These are phyloP conservation scores for Brevimyrus niger DNA, from an alignment of 2,113 vertebrate species.

Conservation along the genomic window DNA sequence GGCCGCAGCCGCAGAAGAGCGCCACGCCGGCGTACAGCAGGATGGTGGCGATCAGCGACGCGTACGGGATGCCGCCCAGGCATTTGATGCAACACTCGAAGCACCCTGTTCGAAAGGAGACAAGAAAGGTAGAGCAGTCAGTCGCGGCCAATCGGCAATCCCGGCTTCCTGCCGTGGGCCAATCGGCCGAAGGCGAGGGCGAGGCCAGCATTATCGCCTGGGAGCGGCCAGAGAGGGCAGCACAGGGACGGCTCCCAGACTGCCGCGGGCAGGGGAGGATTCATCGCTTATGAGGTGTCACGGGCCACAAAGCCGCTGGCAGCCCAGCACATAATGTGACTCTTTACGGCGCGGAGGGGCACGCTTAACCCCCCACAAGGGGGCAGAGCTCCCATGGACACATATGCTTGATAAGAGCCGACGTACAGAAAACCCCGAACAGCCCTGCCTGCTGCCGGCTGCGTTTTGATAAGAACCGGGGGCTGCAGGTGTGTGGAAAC, in stretches of 20 bases:
- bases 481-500: not conserved
- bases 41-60: slow-evolving; percentile 92
- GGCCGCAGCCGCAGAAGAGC: slow-evolving; percentile 93
- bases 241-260: not conserved
- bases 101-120: slow-evolving; percentile 65
- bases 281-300: not conserved
- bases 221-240: slow-evolving; percentile 10
- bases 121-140: not conserved
- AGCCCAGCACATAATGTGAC: not conserved
- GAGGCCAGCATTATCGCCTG: slow-evolving; percentile 26
- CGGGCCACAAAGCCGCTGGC: not conserved
- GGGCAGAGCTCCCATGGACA: not conserved
- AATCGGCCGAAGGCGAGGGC: not conserved
- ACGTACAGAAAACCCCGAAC: not conserved
- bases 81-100: slow-evolving; percentile 97
- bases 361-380: not conserved
- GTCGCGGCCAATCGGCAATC: not conserved
- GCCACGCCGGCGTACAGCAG: slow-evolving; percentile 92
- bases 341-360: not conserved
- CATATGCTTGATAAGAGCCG: not conserved
- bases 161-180: not conserved
- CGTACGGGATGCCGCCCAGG: slow-evolving; percentile 91
- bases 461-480: not conserved
- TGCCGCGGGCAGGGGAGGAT: not conserved
- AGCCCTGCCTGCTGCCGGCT: not conserved